Base-by-base conservation (phyloP, 2,888 invertebrate genomes). In the Liodrosophila aerea region DNA sequence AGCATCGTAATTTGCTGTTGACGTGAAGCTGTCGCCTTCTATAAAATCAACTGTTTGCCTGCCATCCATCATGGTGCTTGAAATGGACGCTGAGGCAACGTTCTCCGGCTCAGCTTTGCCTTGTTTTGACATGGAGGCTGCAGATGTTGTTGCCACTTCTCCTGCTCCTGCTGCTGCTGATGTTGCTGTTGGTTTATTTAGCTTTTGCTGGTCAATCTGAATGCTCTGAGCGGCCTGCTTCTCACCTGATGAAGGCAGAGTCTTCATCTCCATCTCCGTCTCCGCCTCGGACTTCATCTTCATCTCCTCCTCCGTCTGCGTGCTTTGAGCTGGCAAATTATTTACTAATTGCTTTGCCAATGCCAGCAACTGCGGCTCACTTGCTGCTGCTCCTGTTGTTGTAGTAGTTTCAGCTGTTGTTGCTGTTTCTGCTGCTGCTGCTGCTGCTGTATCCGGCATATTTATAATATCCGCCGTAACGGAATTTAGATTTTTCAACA, bases 1-100 rank as follows among this genome's bases (percentile, higher is more conserved):
- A 51, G 30, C 43, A 45, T 57, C 64, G 81, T 83, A 85, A 85
- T 84, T 80, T 77, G 64, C 64, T 74, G 74, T 74, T 86, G 86
- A 82, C 84, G 82, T 81, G 72, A 67, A 74, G 83, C 77, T 85
- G 80, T 86, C 85, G 80, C 73, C 76, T 80, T 76, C 85, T 66
- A 80, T 85, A 83, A 80, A 80, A 85, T 80, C 78, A 80, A 80
- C 86, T 76, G 80, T 63, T 83, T 65, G 80, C 81, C 65, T 76
- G 77, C 81, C 86, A 85, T 80, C 80, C 86, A 80, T 85, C 80
- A 83, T 80, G 73, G 70, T 61, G 62, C 49, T 50, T 43, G 78
- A 63, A 54, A 59, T 57, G 64, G 60, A 45, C 63, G 47, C 59
- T 40, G 65, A 43, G 49, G 11, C 15, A 34, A 11, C 4, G 4